Evolutionary conservation across 2,797 vertebrate species (phyloP).

Genomic region (Trachurus trachurus): DNA sequence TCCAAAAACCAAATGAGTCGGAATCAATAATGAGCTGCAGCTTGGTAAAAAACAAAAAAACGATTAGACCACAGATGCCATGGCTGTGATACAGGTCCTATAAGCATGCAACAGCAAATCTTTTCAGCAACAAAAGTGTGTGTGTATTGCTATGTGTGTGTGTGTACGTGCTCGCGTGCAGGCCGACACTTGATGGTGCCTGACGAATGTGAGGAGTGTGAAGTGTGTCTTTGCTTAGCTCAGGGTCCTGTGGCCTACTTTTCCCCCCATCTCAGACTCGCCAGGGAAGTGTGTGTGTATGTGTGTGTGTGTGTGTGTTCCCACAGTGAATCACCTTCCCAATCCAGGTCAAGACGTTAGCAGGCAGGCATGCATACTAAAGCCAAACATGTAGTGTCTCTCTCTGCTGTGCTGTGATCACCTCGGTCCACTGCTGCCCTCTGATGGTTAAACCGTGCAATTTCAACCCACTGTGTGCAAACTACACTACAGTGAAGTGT

Average conservation of each 20-base stretch:
- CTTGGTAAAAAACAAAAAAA: background rate
- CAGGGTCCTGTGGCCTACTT: constrained; percentile 54
- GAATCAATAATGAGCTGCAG: constrained; percentile 9
- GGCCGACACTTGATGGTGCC: constrained; percentile 8
- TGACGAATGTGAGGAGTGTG: constrained; percentile 33
- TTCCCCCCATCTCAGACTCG: constrained; percentile 17
- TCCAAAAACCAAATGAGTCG: background rate
- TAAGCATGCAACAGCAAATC: constrained; percentile 17
- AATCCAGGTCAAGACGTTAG: constrained; percentile 59
- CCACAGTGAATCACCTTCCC: constrained; percentile 49
- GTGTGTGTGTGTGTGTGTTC: constrained; percentile 46
- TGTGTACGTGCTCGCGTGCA: constrained; percentile 2
- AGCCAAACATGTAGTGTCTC: constrained; percentile 1
- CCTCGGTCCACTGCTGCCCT: constrained; percentile 35
- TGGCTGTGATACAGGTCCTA: constrained; percentile 41
- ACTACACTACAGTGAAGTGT: background rate
- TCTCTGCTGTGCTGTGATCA: background rate
- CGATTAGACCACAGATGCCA: constrained; percentile 7
- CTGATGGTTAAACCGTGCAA: constrained; percentile 47
- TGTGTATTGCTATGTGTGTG: background rate
- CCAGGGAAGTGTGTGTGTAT: constrained; percentile 42
- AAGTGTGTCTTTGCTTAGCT: constrained; percentile 46
- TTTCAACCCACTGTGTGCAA: background rate
- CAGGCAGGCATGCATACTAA: constrained; percentile 39
- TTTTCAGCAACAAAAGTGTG: constrained; percentile 7